Conservation (phyloP, 2,113 vertebrate species). For the Perognathus longimembris region DNA sequence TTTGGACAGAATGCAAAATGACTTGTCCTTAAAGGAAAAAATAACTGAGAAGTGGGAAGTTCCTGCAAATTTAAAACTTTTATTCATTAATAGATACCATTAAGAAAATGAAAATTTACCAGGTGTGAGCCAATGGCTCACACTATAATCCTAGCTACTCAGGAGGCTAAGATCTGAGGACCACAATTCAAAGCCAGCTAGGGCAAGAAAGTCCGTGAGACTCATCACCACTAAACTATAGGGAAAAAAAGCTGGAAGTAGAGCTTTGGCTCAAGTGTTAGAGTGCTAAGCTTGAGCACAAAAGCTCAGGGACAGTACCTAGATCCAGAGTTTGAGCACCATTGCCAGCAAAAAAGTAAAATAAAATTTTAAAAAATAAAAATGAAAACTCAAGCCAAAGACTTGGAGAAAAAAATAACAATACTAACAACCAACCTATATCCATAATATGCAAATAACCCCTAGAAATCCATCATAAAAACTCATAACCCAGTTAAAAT, state of each 20-base stretch:
- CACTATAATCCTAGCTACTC: too few species aligned
- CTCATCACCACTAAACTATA: too few species aligned
- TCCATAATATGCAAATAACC: constrained; percentile 36
- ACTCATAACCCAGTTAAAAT: background rate
- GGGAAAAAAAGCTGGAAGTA: too few species aligned
- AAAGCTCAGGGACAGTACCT: too few species aligned
- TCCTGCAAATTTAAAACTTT: constrained; percentile 33
- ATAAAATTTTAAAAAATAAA: background rate
- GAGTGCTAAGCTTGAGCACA: too few species aligned
- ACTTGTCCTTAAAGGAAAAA: background rate
- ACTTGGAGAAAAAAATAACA: constrained; percentile 17
- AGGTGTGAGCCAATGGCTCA: too few species aligned
- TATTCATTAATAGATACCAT: background rate
- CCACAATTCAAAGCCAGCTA: too few species aligned
- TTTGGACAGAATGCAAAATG: constrained; percentile 22
- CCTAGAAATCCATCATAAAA: background rate
- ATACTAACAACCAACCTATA: background rate
- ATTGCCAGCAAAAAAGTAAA: too few species aligned
- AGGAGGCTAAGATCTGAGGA: too few species aligned
- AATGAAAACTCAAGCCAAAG: constrained; percentile 31
- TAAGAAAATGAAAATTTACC: background rate
- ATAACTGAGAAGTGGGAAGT: background rate
- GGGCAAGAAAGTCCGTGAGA: too few species aligned
- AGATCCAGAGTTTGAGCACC: too few species aligned
- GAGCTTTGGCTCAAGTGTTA: too few species aligned